A percentile compares a stretch with the other conserved stretches of the same genome.
These are phyloP conservation scores for Rhea americana DNA, from an alignment of 2,113 vertebrate genomes.

Conservation along the genomic window DNA sequence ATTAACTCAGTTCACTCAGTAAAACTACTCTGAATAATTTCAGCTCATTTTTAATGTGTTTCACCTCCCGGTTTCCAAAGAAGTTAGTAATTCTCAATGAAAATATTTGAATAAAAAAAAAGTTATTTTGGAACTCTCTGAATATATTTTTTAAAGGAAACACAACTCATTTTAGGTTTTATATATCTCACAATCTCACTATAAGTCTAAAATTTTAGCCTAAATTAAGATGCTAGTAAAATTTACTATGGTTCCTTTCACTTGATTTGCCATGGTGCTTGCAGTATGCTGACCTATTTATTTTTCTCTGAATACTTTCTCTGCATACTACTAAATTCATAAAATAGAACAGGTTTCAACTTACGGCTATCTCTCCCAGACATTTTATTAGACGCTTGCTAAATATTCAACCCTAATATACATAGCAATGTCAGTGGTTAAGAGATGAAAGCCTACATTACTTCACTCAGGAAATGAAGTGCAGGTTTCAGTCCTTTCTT, in stretches of 20 bases:
- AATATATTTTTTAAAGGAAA: background rate
- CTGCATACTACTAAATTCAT: background rate
- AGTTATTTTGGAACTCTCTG: background rate
- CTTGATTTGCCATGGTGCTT: background rate
- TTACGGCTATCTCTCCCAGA: slow-evolving; percentile 31
- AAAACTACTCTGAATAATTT: background rate
- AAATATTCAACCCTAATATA: slow-evolving; percentile 40
- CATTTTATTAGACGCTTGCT: slow-evolving; percentile 33
- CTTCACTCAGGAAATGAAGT: slow-evolving; percentile 58
- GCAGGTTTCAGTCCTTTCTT: slow-evolving; percentile 50
- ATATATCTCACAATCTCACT: background rate
- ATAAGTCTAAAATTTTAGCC: background rate
- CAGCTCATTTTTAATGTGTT: background rate
- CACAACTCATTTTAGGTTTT: rapidly evolving
- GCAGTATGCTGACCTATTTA: background rate
- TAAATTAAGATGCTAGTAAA: background rate
- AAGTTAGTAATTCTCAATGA: background rate
- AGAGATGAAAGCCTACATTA: slow-evolving; percentile 54
- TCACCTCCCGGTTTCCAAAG: background rate
- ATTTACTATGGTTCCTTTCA: background rate
- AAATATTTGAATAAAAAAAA: background rate
- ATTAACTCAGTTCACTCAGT: background rate
- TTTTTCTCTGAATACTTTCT: background rate
- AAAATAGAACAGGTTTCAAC: slow-evolving; percentile 18
- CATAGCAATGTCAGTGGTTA: slow-evolving; percentile 53